Evolutionary conservation across 92 coral and sea anemone genomes (phyloP), one percentile per base, ranked within the genome.

Genomic region (Phenganax subtilis): DNA sequence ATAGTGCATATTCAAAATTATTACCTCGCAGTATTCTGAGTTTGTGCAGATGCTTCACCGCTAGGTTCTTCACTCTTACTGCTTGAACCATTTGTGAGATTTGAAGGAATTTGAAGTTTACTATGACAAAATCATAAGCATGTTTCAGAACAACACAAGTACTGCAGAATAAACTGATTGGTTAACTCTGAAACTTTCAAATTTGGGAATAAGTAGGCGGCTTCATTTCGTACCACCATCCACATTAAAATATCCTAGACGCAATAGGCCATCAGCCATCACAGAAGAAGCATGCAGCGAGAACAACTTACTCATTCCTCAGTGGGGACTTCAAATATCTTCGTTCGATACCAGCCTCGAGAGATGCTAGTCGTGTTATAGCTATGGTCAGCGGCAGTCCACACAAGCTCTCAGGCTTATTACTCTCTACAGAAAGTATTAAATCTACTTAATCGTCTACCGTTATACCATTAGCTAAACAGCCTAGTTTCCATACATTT

Each of bases 241-340:
- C 47, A 37, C 47, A 37, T 37, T 37, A 37, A 37, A 37, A 37
- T 37, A 37, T 37, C 47, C 3, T 37, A 37, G 47, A 37, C 47
- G 47, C 47, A 1, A 37, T 37, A 2, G 5, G 5, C 2, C 47
- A 2, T 1, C 5, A 2, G 5, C 2, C 47, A 2, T 1, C 5
- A 37, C 47, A 37, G 47, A 37, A 2, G 47, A 37, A 37, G 0
- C 47, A 37, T 37, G 47, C 28, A 28, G 56, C 12, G 14, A 47
- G 6, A 9, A 37, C 30, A 10, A 90, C 98, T 88, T 81, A 94
- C 98, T 94, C 98, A 57, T 92, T 91, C 80, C 98, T 85, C 67
- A 94, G 75, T 3, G 98, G 98, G 51, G 90, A 93, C 68, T 94
- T 94, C 59, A 94, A 83, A 74, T 94, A 94, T 25, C 98, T 87